phyloP scores from a whole-genome alignment of 2,888 invertebrate genomes.

The Anarsia innoxiella region DNA sequence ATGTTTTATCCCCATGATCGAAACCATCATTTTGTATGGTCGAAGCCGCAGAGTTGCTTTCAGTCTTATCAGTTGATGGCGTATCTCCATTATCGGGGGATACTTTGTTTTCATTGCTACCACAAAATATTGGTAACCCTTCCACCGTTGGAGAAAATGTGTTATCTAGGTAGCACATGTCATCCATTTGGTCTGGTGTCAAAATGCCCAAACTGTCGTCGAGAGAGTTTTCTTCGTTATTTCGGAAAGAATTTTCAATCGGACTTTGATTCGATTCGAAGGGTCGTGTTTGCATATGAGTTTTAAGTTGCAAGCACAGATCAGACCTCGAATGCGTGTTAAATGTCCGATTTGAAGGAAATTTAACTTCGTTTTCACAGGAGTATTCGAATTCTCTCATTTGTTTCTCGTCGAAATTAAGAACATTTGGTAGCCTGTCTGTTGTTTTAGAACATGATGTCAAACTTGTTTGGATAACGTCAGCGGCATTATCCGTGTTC shows the following conservation, averaged over 20 bases:
- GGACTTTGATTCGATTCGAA: slow-evolving; percentile 61
- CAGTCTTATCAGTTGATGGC: slow-evolving; percentile 75
- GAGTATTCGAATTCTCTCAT: slow-evolving; percentile 69
- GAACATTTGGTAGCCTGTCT: slow-evolving; percentile 58
- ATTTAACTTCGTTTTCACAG: slow-evolving; percentile 55
- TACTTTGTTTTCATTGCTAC: slow-evolving; percentile 55
- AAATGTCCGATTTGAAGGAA: slow-evolving; percentile 47
- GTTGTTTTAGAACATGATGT: slow-evolving; percentile 39
- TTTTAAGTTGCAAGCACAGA: slow-evolving; percentile 60
- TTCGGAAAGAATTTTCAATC: slow-evolving; percentile 61
- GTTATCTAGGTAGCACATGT: slow-evolving; percentile 77
- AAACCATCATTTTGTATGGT: slow-evolving; percentile 68
- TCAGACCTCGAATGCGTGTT: slow-evolving; percentile 64
- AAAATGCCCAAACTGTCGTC: slow-evolving; percentile 91
- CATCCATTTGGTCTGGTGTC: slow-evolving; percentile 92
- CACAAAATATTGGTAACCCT: slow-evolving; percentile 72
- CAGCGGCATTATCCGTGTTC: slow-evolving; percentile 33
- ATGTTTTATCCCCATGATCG: slow-evolving; percentile 25
- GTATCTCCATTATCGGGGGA: slow-evolving; percentile 70
- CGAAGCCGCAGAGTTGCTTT: slow-evolving; percentile 68
- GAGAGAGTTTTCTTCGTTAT: slow-evolving; percentile 85
- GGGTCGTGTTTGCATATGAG: slow-evolving; percentile 47
- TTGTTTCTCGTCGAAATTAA: slow-evolving; percentile 64
- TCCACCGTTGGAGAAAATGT: slow-evolving; percentile 80
- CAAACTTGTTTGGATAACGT: slow-evolving; percentile 27